Evolutionary conservation across 2,797 vertebrate species (phyloP), one percentile per base, ranked within the genome.

Genomic region (Phrynocephalus vlangalii): DNA sequence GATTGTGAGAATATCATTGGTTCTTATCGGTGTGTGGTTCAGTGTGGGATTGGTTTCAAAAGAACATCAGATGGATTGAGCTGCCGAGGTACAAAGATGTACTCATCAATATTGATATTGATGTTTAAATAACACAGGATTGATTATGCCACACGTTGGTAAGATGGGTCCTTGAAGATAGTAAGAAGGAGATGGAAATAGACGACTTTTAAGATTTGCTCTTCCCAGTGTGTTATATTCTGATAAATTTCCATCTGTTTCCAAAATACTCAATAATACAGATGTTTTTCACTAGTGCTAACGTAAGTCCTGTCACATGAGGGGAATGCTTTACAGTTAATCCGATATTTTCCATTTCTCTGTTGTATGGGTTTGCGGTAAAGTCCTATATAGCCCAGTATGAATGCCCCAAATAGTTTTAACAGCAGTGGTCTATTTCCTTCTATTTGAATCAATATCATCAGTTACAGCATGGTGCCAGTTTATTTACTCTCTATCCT

Each of bases 1-100:
- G 98, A 98, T 90, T 99, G 99, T 30, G 97, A 98, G 93, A 99
- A 99, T 91, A 95, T 97, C 16, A 96, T 99, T 3, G 99, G 98
- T 72, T 98, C 98, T 0, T 99, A 98, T 93, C 97, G 94, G 20
- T 99, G 99, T 33, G 94, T 98, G 81, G 96, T 97, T 84, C 97
- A 94, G 6, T 99, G 99, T 83, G 97, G 97, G 28, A 94, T 71
- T 0, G 99, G 99, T 90, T 99, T 99, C 94, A 96, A 96, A 90
- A 97, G 98, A 91, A 97, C 97, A 0, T 90, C 96, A 0, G 98
- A 98, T 56, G 98, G 98, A 50, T 94, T 98, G 73, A 96, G 97
- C 93, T 99, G 99, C 93, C 96, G 97, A 95, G 99, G 99, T 99
- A 93, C 0, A 33, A 71, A 24, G 3, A 82, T 15, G 20, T 60